These are phyloP conservation scores for Agapornis canus DNA, from an alignment of 2,797 vertebrate genomes.

Conservation along the genomic window DNA sequence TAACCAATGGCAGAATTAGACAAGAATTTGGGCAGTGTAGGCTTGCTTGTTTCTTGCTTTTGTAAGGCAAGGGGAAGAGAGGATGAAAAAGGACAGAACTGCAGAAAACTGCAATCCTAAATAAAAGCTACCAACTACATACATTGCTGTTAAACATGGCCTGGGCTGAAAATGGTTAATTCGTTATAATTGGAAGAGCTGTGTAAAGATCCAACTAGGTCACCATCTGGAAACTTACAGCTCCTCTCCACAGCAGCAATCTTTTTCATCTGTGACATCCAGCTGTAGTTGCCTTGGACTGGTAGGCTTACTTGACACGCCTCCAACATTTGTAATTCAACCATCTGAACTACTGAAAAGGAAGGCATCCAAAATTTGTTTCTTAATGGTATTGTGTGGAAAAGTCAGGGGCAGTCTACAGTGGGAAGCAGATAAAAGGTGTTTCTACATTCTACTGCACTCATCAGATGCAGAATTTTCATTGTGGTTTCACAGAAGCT, in stretches of 20 bases:
- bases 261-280: neutral
- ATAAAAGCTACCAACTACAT: neutral
- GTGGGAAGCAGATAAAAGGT: neutral
- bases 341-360: neutral
- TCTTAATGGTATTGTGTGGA: neutral
- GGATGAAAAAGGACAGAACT: neutral
- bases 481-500: neutral
- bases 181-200: neutral
- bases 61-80: neutral
- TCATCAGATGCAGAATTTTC: neutral
- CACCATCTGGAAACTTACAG: conserved; percentile 35
- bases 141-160: neutral
- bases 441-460: neutral
- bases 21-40: neutral
- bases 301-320: neutral
- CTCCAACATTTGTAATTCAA: conserved; percentile 11
- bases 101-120: neutral
- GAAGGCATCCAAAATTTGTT: neutral
- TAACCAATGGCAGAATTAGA: neutral
- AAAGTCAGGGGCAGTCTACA: neutral
- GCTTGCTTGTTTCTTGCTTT: neutral
- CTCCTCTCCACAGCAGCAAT: neutral
- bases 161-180: conserved; percentile 15
- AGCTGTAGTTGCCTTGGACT: conserved; percentile 21
- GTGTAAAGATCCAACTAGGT: conserved; percentile 39